Evolutionary conservation across 2,888 invertebrate species (phyloP), one percentile per base, ranked within the genome.

Genomic region (Zeuzera pyrina): DNA sequence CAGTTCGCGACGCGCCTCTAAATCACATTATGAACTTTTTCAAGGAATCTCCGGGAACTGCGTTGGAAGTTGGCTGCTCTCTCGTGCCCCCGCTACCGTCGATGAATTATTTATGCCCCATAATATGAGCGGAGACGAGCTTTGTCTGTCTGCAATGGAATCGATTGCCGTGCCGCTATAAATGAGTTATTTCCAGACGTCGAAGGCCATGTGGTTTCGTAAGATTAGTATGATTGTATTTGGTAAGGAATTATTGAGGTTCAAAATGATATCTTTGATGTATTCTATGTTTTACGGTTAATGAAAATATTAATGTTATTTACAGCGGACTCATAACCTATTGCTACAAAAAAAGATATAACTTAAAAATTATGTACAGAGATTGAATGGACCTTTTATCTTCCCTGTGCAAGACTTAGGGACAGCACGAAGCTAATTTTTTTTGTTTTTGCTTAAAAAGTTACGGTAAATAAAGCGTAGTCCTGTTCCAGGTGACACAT

Each of bases 11-110:
- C 45, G 36, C 34, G 50, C 48, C 45, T 53, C 52, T 58, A 60
- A 66, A 69, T 68, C 52, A 57, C 52, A 62, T 70, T 68, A 67
- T 48, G 43, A 64, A 69, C 53, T 67, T 68, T 67, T 66, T 44
- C 50, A 52, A 58, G 54, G 51, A 54, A 47, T 45, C n/a, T 38
- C 36, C 35, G 31, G 36, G 43, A 36, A 30, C 38, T 28, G 40
- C 35, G 35, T 41, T 31, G 25, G 33, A 22, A 30, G 33, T 33
- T 27, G 34, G 37, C 30, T 39, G n/a, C n/a, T 8, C 28, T 15
- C 15, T 29, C 33, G 37, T 38, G 34, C 35, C 36, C 39, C 38
- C 40, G 39, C 42, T 41, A 46, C 43, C 36, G 39, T 29, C 47
- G 39, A 54, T 71, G 58, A 68, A 68, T 71, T 57, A 68, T 71